Conservation (phyloP, 2,113 vertebrate species). For the Plecturocebus donacophilus region DNA sequence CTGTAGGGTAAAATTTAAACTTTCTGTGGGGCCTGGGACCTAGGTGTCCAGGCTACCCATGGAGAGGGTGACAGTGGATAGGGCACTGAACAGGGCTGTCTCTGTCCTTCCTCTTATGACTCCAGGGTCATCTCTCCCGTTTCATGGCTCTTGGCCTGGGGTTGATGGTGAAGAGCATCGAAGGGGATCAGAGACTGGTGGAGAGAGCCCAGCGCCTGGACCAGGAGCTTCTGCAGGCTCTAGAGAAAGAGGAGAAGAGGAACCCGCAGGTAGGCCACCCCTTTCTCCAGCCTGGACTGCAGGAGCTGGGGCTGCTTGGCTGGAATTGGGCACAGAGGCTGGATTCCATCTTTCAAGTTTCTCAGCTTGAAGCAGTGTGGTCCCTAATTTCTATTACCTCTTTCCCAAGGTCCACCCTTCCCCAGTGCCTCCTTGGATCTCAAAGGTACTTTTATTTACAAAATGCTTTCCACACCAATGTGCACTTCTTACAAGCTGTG, state of each 20-base stretch:
- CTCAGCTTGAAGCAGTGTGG: not conserved
- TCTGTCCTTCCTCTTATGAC: not conserved
- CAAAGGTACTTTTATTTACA: not conserved
- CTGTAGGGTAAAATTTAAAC: not conserved
- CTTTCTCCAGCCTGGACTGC: not conserved
- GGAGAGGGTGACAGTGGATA: not conserved
- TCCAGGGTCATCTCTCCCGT: slow-evolving; percentile 93
- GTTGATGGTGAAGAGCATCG: slow-evolving; percentile 90
- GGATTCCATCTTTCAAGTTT: not conserved
- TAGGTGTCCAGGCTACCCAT: not conserved
- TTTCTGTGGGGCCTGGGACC: not conserved
- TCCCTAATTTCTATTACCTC: not conserved
- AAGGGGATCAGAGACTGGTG: slow-evolving; percentile 88
- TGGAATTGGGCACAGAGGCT: not conserved
- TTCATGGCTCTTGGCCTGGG: slow-evolving; percentile 92
- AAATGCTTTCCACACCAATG: not conserved
- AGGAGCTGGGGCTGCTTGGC: not conserved
- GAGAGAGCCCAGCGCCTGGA: slow-evolving; percentile 88
- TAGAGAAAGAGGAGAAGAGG: slow-evolving; percentile 84
- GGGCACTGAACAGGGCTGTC: not conserved
- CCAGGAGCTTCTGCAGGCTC: slow-evolving; percentile 84
- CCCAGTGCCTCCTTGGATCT: not conserved
- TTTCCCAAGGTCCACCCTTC: slow-evolving; percentile 64
- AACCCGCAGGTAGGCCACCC: slow-evolving; percentile 52
- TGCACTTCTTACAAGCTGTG: not conserved